phyloP scores from a whole-genome alignment of 2,888 invertebrate genomes.

The Chrysodeixis includens region DNA sequence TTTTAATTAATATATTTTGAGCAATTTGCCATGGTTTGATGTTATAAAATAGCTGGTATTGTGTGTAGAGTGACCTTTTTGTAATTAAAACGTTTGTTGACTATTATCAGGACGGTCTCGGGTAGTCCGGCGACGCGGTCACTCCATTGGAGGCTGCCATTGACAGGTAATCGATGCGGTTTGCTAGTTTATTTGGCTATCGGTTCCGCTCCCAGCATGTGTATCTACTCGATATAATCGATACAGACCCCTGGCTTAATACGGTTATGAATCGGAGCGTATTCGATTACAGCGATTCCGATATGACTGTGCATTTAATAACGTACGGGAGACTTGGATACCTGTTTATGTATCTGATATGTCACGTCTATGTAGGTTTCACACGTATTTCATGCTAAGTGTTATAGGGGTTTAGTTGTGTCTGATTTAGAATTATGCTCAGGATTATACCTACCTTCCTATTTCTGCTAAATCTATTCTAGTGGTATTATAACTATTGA shows the following conservation, averaged over 20 bases:
- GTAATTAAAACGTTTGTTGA: constrained; percentile 38
- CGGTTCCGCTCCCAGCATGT: constrained; percentile 82
- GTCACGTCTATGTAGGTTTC: not conserved
- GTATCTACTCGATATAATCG: constrained; percentile 85
- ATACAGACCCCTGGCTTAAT: constrained; percentile 73
- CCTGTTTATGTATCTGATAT: constrained; percentile 35
- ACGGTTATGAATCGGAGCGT: constrained; percentile 78
- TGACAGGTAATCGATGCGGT: constrained; percentile 89
- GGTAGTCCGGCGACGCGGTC: constrained; percentile 77
- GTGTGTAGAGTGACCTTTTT: constrained; percentile 12
- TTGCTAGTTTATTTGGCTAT: constrained; percentile 89
- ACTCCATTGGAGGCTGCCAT: constrained; percentile 78
- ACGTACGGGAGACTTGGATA: constrained; percentile 45
- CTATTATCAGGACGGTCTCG: constrained; percentile 65
- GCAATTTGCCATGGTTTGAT: not conserved
- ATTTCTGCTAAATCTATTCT: no score
- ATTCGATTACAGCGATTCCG: constrained; percentile 72
- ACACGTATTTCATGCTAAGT: not conserved
- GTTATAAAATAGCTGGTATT: not conserved
- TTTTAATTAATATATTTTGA: not conserved
- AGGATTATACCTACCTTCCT: no score
- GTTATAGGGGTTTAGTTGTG: not conserved
- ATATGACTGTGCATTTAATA: constrained; percentile 65
- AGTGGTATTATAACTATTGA: no score
- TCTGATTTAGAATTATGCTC: not conserved